These are phyloP conservation scores for Acropternis orthonyx DNA, from an alignment of 2,797 vertebrate genomes.

Conservation along the genomic window DNA sequence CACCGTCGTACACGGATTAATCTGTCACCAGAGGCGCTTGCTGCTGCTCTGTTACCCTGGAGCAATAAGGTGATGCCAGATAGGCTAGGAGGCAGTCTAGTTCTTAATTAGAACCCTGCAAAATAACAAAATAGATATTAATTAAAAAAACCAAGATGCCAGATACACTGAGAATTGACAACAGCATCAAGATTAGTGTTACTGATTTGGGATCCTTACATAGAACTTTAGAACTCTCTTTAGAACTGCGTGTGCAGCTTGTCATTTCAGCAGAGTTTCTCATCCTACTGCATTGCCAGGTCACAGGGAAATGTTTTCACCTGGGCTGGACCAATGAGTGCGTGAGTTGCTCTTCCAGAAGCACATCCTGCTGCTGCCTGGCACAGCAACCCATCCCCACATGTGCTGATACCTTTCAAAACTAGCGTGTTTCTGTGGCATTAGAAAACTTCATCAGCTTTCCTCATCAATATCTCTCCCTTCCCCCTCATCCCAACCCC, in stretches of 20 bases:
- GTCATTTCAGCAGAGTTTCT: not conserved
- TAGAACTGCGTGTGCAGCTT: not conserved
- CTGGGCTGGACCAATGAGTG: not conserved
- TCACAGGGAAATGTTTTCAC: not conserved
- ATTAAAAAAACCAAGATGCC: not conserved
- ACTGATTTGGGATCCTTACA: not conserved
- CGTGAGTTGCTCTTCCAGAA: not conserved
- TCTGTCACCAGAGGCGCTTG: not conserved
- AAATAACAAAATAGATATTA: not conserved
- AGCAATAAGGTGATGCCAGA: not conserved
- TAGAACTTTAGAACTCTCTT: not conserved
- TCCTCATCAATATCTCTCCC: not conserved
- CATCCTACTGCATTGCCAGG: not conserved
- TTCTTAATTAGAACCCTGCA: not conserved
- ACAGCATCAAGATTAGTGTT: not conserved
- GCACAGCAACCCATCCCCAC: not conserved
- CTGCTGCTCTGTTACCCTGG: not conserved
- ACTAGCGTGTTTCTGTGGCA: not conserved
- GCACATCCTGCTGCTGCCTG: rapidly evolving
- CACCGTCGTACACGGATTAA: not conserved
- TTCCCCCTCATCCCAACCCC: too few relatives aligned
- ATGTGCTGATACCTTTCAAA: not conserved
- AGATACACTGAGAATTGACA: not conserved
- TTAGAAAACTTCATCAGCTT: not conserved
- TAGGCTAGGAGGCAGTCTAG: not conserved